phyloP scores from a whole-genome alignment of 2,113 vertebrate species.

The Probosciger aterrimus region DNA sequence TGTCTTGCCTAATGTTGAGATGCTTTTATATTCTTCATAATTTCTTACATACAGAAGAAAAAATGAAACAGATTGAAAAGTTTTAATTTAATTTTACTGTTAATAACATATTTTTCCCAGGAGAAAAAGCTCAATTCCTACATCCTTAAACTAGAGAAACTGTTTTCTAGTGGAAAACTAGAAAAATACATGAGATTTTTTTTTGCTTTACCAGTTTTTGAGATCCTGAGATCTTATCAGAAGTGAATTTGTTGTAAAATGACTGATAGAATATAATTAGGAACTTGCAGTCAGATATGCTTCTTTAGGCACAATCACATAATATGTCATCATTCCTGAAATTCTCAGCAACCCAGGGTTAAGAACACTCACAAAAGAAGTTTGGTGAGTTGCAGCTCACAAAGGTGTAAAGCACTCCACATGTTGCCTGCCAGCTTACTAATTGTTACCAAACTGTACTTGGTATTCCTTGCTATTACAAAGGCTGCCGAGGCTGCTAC shows the following conservation, averaged over 20 bases:
- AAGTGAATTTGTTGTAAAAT: not conserved
- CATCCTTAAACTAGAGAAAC: not conserved
- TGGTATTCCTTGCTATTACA: not conserved
- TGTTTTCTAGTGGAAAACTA: not conserved
- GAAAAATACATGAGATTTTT: not conserved
- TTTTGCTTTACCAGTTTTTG: not conserved
- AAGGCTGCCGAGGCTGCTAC: not conserved
- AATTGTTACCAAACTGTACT: not conserved
- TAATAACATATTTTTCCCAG: not conserved
- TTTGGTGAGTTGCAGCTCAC: not conserved
- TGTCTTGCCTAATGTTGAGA: not conserved
- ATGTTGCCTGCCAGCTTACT: not conserved
- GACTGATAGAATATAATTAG: not conserved
- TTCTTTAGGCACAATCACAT: not conserved
- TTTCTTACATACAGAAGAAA: not conserved
- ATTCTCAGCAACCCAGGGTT: not conserved
- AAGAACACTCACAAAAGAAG: not conserved
- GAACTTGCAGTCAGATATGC: not conserved
- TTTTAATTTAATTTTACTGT: not conserved
- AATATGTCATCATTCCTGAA: rapidly evolving
- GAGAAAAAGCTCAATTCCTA: not conserved
- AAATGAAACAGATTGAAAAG: not conserved
- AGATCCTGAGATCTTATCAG: not conserved
- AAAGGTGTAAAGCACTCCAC: not conserved
- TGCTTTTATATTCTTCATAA: not conserved